A percentile compares a stretch with the other conserved stretches of the same genome.
These are phyloP conservation scores for Choristoneura rosaceana DNA, from an alignment of 2,888 invertebrate species.

Conservation along the genomic window DNA sequence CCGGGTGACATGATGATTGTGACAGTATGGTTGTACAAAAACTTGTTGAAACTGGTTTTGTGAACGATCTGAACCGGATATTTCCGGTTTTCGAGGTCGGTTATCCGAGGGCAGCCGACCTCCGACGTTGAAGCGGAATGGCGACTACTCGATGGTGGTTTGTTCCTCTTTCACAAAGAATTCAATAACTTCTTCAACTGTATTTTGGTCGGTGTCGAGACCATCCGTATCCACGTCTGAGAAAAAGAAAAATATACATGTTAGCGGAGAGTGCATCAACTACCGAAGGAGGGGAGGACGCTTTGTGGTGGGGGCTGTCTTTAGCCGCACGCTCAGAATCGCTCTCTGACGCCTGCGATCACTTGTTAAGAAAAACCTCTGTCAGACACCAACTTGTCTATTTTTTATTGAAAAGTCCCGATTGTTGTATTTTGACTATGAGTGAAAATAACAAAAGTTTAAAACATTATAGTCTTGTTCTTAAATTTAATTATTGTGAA, in stretches of 20 bases:
- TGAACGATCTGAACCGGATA: slow-evolving; percentile 44
- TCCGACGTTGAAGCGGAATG: slow-evolving; percentile 63
- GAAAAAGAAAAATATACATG: slow-evolving; percentile 53
- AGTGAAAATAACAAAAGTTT: no score
- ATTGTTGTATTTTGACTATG: no score
- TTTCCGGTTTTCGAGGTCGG: slow-evolving; percentile 48
- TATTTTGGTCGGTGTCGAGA: slow-evolving; percentile 93
- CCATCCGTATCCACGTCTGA: slow-evolving; percentile 97
- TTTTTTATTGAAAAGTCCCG: no score
- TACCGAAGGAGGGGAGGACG: no score
- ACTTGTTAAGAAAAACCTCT: no score
- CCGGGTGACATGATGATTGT: slow-evolving; percentile 69
- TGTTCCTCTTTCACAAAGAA: slow-evolving; percentile 99
- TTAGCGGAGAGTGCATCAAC: no score
- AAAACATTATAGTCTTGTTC: no score
- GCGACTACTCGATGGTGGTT: slow-evolving; percentile 90
- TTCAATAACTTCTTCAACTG: slow-evolving; percentile 98
- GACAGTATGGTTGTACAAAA: slow-evolving; percentile 68
- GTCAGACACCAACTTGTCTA: no score
- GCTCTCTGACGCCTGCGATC: no score
- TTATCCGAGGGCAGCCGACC: slow-evolving; percentile 70
- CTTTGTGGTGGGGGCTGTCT: no score
- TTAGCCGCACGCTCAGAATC: no score
- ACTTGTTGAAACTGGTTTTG: slow-evolving; percentile 51
- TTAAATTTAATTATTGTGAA: no score